Conservation (phyloP, 2,113 vertebrate species). For the Misgurnus mizolepis region DNA sequence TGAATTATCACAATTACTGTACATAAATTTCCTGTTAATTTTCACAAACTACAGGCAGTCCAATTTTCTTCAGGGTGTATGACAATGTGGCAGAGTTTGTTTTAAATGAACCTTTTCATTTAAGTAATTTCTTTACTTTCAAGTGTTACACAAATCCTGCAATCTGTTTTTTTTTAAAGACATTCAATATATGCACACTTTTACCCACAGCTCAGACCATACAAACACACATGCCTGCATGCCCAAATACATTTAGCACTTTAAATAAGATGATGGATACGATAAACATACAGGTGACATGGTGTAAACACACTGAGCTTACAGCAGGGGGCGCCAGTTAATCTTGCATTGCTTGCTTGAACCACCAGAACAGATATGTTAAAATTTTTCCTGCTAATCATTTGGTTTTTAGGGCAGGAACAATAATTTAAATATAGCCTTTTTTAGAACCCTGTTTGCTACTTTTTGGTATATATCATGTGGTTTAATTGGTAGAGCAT, state of each 20-base stretch:
- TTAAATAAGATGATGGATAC: neutral
- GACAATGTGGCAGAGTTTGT: no score
- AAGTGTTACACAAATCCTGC: neutral
- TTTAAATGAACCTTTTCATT: neutral
- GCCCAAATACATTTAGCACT: neutral
- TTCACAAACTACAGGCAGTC: neutral
- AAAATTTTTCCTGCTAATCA: no score
- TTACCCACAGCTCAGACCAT: neutral
- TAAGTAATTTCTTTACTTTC: neutral
- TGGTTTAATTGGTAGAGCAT: no score
- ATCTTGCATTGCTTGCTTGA: neutral
- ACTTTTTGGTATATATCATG: no score
- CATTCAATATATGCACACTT: slow-evolving; percentile 10
- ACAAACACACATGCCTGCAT: slow-evolving; percentile 18
- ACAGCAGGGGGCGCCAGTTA: neutral
- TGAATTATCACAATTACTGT: neutral
- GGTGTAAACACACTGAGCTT: neutral
- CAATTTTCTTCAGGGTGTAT: no score
- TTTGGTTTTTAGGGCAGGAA: no score
- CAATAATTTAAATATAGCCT: no score
- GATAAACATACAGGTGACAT: neutral
- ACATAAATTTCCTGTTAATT: neutral
- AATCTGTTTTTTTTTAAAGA: neutral
- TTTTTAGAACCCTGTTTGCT: no score
- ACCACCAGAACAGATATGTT: neutral